Conservation (phyloP, 2,888 invertebrate species). For the Acleris holmiana region DNA sequence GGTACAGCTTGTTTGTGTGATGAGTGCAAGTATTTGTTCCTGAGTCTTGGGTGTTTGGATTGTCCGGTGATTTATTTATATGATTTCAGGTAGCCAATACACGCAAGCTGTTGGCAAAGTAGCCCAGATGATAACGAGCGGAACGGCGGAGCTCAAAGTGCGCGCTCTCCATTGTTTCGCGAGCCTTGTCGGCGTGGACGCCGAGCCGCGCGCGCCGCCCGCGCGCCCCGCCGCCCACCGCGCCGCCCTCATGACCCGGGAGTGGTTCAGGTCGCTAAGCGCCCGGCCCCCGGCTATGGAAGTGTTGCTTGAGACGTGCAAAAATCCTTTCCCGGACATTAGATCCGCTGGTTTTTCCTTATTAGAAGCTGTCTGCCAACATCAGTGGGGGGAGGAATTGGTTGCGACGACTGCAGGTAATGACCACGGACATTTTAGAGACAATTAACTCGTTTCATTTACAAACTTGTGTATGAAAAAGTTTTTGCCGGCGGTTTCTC, state of each 20-base stretch:
- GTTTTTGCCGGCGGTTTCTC: too few relatives aligned
- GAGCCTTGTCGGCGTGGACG: slow-evolving; percentile 82
- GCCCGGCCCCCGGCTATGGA: slow-evolving; percentile 81
- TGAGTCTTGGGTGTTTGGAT: too few relatives aligned
- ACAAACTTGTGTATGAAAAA: too few relatives aligned
- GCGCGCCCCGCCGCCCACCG: slow-evolving; percentile 69
- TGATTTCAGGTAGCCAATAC: slow-evolving; percentile 64
- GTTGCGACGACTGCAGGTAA: slow-evolving; percentile 88
- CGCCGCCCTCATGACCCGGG: slow-evolving; percentile 78
- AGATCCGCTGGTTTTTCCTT: slow-evolving; percentile 87
- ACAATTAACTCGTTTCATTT: too few relatives aligned
- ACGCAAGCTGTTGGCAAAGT: slow-evolving; percentile 85
- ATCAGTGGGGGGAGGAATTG: slow-evolving; percentile 91
- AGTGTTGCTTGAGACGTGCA: slow-evolving; percentile 85
- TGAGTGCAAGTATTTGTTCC: too few relatives aligned
- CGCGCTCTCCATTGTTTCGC: slow-evolving; percentile 87
- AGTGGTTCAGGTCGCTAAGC: slow-evolving; percentile 76
- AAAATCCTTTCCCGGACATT: slow-evolving; percentile 93
- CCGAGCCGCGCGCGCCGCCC: slow-evolving; percentile 66
- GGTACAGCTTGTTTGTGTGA: too few relatives aligned
- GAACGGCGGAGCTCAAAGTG: slow-evolving; percentile 87
- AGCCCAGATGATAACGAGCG: slow-evolving; percentile 82
- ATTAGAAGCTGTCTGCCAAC: slow-evolving; percentile 87
- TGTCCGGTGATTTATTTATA: too few relatives aligned
- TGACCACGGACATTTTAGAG: too few relatives aligned